These are phyloP conservation scores for Coenobita brevimanus DNA, from an alignment of 1,140 invertebrate species.

Conservation along the genomic window DNA sequence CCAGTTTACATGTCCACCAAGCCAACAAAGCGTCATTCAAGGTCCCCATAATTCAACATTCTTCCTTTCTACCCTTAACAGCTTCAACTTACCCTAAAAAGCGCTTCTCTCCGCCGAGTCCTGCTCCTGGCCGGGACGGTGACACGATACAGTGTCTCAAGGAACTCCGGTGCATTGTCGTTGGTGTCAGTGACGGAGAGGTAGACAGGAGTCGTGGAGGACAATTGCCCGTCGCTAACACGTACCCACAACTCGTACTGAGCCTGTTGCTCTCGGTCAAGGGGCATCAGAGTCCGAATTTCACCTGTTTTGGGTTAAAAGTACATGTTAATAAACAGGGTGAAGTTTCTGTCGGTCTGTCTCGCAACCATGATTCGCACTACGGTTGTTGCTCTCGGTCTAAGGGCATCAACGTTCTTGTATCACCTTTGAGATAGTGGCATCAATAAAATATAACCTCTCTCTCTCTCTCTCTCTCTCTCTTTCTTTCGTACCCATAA, in stretches of 20 bases:
- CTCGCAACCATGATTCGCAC: no score
- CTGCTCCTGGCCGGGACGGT: slow-evolving; percentile 73
- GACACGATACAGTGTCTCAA: slow-evolving; percentile 74
- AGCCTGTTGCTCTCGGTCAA: slow-evolving; percentile 89
- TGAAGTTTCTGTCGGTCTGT: no score
- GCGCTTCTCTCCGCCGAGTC: slow-evolving; percentile 26
- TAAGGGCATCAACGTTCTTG: no score
- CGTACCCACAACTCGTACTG: slow-evolving; percentile 89
- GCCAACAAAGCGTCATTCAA: no score
- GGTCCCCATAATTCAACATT: no score
- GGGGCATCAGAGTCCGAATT: slow-evolving; percentile 81
- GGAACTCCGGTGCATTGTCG: slow-evolving; percentile 90
- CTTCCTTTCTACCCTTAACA: no score
- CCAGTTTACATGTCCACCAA: no score
- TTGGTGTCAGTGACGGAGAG: slow-evolving; percentile 90
- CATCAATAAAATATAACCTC: no score
- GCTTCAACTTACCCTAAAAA: slow-evolving; percentile 67
- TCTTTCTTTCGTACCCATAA: no score
- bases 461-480: no score
- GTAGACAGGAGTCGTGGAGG: slow-evolving; percentile 77
- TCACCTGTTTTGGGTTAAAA: slow-evolving; percentile 82
- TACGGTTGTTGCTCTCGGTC: no score
- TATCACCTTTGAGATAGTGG: no score
- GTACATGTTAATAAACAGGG: background rate
- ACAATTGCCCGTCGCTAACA: slow-evolving; percentile 86